Evolutionary conservation across 2,888 invertebrate genomes (phyloP).

Genomic region (Melieria picta): DNA sequence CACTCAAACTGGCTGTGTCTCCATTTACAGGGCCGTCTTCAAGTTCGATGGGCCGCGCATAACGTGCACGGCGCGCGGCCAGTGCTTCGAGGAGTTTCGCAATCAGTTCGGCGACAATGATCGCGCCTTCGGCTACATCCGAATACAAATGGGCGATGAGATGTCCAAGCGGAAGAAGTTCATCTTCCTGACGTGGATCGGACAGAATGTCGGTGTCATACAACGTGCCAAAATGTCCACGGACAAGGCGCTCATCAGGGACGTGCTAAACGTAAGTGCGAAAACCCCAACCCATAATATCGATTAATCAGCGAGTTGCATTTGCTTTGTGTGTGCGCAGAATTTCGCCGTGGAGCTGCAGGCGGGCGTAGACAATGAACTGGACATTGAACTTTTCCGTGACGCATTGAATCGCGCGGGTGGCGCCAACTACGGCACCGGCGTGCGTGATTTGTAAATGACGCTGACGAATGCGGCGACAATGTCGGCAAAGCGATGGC

Average conservation of each 20-base stretch:
- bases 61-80: constrained; percentile 74
- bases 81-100: constrained; percentile 76
- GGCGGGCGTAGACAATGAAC: constrained; percentile 75
- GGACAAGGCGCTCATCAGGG: constrained; percentile 81
- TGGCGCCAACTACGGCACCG: constrained; percentile 84
- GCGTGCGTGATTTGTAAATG: constrained; percentile 70
- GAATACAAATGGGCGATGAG: constrained; percentile 82
- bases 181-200: constrained; percentile 81
- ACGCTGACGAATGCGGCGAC: constrained; percentile 4
- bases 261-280: constrained; percentile 75
- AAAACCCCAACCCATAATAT: not conserved
- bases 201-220: constrained; percentile 77
- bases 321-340: constrained; percentile 66
- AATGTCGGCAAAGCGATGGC: constrained; percentile 19
- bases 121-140: constrained; percentile 79
- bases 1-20: not conserved
- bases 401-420: constrained; percentile 78
- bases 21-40: constrained; percentile 74
- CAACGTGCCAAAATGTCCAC: constrained; percentile 85
- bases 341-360: constrained; percentile 82
- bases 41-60: constrained; percentile 79
- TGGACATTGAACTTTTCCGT: constrained; percentile 76
- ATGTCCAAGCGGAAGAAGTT: constrained; percentile 86
- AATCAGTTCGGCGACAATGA: constrained; percentile 77
- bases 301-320: not conserved